These are phyloP conservation scores for Sphinx pinastri DNA, from an alignment of 2,888 invertebrate genomes.

Conservation along the genomic window DNA sequence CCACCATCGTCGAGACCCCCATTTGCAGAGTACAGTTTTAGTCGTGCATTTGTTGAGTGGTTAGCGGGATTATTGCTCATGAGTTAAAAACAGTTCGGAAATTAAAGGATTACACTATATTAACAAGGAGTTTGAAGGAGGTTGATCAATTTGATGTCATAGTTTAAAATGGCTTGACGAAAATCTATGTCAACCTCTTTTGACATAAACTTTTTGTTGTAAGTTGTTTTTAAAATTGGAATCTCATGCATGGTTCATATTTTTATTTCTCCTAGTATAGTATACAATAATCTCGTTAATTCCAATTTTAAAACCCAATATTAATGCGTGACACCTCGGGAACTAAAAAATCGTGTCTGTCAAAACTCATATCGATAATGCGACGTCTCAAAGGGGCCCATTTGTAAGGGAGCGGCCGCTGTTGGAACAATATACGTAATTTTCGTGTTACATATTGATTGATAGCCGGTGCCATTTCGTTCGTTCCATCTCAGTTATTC, in stretches of 20 bases:
- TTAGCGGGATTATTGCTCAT: no score
- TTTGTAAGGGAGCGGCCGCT: constrained; percentile 64
- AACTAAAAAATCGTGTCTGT: constrained; percentile 57
- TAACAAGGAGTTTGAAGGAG: no score
- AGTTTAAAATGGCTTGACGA: no score
- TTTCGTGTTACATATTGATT: constrained; percentile 71
- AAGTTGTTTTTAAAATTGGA: background rate
- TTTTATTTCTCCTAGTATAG: background rate
- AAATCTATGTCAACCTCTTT: background rate
- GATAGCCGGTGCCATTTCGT: constrained; percentile 58
- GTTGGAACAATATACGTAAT: constrained; percentile 76
- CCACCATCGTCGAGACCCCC: background rate
- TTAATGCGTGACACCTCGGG: constrained; percentile 34
- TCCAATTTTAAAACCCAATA: constrained; percentile 9
- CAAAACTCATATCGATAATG: constrained; percentile 53
- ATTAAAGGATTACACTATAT: no score
- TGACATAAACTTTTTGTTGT: background rate
- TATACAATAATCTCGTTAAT: background rate
- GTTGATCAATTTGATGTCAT: no score
- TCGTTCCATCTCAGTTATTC: constrained; percentile 27
- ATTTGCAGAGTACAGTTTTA: no score
- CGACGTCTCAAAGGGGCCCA: constrained; percentile 56
- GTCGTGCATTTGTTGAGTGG: no score
- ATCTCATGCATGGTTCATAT: no score
- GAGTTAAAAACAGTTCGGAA: no score